Percentiles rank a stretch among this genome's conserved stretches.
Evolutionary conservation across 1,140 invertebrate species (phyloP).

Genomic region (Plutomurus gul): DNA sequence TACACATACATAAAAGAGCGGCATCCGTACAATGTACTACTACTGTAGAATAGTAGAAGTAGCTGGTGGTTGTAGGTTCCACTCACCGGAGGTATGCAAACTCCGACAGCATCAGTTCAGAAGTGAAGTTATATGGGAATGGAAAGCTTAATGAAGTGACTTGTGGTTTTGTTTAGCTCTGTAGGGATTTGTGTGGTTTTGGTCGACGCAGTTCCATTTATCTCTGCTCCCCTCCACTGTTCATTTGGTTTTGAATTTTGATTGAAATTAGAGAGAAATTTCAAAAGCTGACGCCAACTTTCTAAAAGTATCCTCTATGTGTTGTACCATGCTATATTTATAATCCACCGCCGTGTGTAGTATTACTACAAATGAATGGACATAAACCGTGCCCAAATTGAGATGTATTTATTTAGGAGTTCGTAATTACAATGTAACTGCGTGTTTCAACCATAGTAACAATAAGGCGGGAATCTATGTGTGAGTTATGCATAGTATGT

Average conservation of each 20-base stretch:
- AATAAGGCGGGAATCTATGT: background rate
- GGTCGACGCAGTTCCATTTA: background rate
- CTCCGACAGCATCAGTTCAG: too few species aligned
- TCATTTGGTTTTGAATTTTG: background rate
- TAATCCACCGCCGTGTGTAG: too few species aligned
- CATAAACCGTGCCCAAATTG: background rate
- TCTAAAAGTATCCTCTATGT: background rate
- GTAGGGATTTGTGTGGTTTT: background rate
- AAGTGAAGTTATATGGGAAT: background rate
- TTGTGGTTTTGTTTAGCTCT: background rate
- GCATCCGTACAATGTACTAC: too few species aligned
- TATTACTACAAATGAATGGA: too few species aligned
- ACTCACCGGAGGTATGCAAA: too few species aligned
- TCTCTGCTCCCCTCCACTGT: background rate
- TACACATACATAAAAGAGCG: too few species aligned
- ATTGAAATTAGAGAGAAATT: background rate
- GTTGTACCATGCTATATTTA: background rate
- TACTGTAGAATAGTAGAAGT: too few species aligned
- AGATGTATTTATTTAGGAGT: background rate
- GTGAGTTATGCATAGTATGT: background rate
- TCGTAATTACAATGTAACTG: background rate
- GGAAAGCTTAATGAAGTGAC: conserved; percentile 1
- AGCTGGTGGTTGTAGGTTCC: too few species aligned
- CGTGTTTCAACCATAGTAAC: too few species aligned
- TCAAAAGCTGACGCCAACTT: background rate